A percentile compares a stretch with the other conserved stretches of the same genome.
Conservation (phyloP, 2,113 vertebrate species). For the Crotophaga sulcirostris region DNA sequence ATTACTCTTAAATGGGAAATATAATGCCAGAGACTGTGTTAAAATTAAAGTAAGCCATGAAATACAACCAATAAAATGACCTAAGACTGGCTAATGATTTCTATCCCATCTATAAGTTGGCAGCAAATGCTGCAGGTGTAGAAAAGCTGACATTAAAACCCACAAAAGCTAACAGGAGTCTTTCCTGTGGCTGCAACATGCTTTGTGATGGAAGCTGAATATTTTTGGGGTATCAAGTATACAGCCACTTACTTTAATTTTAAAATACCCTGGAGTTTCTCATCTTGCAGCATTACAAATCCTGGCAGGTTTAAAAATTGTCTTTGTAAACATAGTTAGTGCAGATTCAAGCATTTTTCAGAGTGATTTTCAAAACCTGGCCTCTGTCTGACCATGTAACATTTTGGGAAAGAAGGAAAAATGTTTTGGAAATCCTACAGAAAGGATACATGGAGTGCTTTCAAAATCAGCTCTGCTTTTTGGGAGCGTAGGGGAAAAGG, state of each 20-base stretch:
- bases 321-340: neutral
- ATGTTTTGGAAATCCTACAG: neutral
- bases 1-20: neutral
- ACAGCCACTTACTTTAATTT: neutral
- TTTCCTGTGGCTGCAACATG: neutral
- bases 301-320: neutral
- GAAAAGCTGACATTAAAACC: neutral
- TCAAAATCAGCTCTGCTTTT: neutral
- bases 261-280: neutral
- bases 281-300: neutral
- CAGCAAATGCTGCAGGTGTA: neutral
- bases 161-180: neutral
- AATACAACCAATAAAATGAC: neutral
- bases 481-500: neutral
- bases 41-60: neutral
- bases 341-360: neutral
- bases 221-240: neutral
- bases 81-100: neutral
- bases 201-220: neutral
- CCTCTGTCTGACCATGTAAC: neutral
- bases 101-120: neutral
- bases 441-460: neutral
- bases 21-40: neutral
- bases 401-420: neutral
- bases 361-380: neutral